Evolutionary conservation across 2,113 vertebrate genomes (phyloP), one percentile per base, ranked within the genome.

Genomic region (Rhodinocichla rosea): DNA sequence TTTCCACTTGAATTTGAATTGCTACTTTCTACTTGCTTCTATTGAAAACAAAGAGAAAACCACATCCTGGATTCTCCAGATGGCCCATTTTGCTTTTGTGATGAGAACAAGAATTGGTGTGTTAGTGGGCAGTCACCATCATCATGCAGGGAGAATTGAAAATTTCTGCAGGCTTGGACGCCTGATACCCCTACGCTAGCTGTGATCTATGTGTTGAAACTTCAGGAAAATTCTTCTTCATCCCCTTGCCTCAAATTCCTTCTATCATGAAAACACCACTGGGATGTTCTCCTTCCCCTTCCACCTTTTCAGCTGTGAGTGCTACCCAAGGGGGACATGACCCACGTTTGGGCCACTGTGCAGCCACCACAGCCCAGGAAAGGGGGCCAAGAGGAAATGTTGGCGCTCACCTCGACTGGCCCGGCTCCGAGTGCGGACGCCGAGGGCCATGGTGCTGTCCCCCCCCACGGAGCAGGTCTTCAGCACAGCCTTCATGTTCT

Each of bases 401-500:
- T 4, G 76, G 37, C 2, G 28, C 92, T 98, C 93, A 99, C 98
- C 98, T 98, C 98, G 95, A 96, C 95, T 98, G 53, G 97, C 98
- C 81, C 99, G 96, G 92, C 98, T 99, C 57, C 99, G 99, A 1
- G 98, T 98, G 19, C 99, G 99, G 30, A 99, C 84, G 1, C 99
- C 99, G 1, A 98, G 98, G 0, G 97, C 96, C 0, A 98, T 97
- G 32, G 97, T 83, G 62, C 92, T 96, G 45, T 99, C 99, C 32
- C 98, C 92, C 0, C 93, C 45, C 0, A 95, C 21, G 3, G 98
- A 97, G 50, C 98, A 98, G 52, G 97, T 98, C 93, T 98, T 99
- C 73, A 99, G 97, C 24, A 99, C 98, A 0, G 99, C 99, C 96
- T 99, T 99, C 99, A 99, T 99, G 98, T 99, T 99, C 97, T 99